Conservation (phyloP, 1,140 invertebrate species). For the Trichonephila inaurata region DNA sequence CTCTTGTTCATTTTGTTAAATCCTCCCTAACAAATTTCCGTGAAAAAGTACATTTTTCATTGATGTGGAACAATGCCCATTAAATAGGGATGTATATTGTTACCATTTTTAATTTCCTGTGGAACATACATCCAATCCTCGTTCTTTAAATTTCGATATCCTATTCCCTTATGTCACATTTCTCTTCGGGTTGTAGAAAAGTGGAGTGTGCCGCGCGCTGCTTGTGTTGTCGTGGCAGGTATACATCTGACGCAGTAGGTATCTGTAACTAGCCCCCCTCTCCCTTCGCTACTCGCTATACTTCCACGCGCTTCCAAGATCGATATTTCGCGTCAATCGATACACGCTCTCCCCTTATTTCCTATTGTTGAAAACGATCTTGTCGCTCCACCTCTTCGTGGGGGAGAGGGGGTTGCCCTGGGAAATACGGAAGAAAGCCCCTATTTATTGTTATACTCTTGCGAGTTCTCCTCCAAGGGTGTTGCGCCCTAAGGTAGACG, state of each 20-base stretch:
- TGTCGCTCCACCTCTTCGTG: neutral
- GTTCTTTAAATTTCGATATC: too few species aligned
- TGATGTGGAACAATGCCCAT: too few species aligned
- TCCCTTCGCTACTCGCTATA: neutral
- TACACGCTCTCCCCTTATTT: neutral
- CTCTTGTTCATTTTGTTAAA: too few species aligned
- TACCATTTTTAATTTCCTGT: too few species aligned
- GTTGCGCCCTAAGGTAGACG: neutral
- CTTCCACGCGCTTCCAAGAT: neutral
- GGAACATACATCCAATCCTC: too few species aligned
- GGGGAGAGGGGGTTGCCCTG: too few species aligned
- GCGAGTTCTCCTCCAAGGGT: neutral
- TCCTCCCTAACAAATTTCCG: too few species aligned
- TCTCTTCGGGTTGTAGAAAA: too few species aligned
- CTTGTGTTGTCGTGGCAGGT: neutral
- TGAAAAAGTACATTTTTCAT: too few species aligned
- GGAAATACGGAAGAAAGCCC: neutral
- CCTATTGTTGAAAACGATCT: conserved; percentile 56
- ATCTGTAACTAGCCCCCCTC: conserved; percentile 15
- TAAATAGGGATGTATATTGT: too few species aligned
- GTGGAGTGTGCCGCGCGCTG: neutral
- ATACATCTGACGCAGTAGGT: conserved; percentile 37
- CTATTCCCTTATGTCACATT: too few species aligned
- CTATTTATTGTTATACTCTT: conserved; percentile 16
- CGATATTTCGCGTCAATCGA: conserved; percentile 49